Evolutionary conservation across 2,888 invertebrate genomes (phyloP), one percentile per base, ranked within the genome.

Genomic region (Trissolcus brochymenae): DNA sequence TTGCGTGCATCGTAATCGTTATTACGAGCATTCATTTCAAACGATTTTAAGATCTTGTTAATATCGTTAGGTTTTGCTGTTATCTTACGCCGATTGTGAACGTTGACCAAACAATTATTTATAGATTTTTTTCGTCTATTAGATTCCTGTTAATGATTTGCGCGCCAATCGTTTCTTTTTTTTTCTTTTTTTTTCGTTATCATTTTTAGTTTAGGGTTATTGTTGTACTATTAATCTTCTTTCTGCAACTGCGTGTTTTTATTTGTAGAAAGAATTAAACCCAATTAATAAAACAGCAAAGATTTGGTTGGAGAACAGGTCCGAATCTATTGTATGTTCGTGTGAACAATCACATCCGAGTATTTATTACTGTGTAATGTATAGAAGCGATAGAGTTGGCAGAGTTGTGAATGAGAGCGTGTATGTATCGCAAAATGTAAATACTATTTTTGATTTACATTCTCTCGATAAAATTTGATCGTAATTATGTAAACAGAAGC

Each of bases 341-440:
- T 71, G 66, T 66, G 76, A 71, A 76, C 65, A 71, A 62, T 57
- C 57, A 76, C 61, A 76, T 76, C 56, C 66, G 56, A 56, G 54
- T 76, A 71, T 76, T 76, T 71, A 76, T 76, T 76, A 76, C 66
- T 67, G 76, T 76, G 71, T 76, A 71, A 71, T 76, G 70, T 70
- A 66, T 70, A 60, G 70, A 71, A 17, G 60, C 60, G 62, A 59
- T 61, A 55, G 29, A 65, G 29, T 51, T 54, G 61, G 60, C 60
- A 49, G 61, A 53, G 46, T 76, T 71, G 59, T 14, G n/a, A n/a
- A 16, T 46, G 46, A 35, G 35, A 35, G 35, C 35, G 35, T 35
- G 35, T 41, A 54, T 68, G 64, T 40, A 35, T 61, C 43, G 62
- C 53, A 41, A 67, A 57, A 62, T 71, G 76, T 76, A 76, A 66